phyloP scores from a whole-genome alignment of 53 echinoderm and acorn worm genomes.

The Hippasteria phrygiana region DNA sequence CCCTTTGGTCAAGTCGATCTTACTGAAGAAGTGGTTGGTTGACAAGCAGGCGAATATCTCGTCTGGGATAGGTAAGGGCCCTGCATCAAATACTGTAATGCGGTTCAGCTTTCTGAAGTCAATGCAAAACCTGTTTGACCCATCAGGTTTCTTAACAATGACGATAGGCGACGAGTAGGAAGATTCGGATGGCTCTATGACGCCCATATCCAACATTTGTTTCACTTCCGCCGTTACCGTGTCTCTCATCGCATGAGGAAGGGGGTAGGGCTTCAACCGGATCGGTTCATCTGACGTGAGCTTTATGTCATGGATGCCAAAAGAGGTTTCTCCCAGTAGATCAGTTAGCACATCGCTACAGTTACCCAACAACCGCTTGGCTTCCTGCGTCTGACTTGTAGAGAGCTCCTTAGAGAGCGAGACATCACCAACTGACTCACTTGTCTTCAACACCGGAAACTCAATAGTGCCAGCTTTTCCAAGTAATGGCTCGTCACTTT shows the following conservation, averaged over 20 bases:
- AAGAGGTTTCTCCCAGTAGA: slow-evolving; percentile 41
- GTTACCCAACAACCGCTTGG: not conserved
- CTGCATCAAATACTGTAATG: slow-evolving; percentile 42
- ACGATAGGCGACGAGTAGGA: slow-evolving; percentile 52
- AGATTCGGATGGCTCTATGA: slow-evolving; percentile 25
- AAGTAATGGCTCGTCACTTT: too few species aligned
- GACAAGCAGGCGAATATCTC: slow-evolving; percentile 47
- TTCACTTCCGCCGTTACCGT: slow-evolving; percentile 15
- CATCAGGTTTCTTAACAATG: slow-evolving; percentile 33
- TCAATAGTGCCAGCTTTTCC: not conserved
- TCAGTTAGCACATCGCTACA: slow-evolving; percentile 48
- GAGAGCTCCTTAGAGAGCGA: not conserved
- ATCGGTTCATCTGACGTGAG: slow-evolving; percentile 38
- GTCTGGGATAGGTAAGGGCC: slow-evolving; percentile 33
- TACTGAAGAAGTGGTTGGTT: slow-evolving; percentile 28
- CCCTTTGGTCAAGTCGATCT: slow-evolving; percentile 49
- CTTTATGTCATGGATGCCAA: slow-evolving; percentile 10
- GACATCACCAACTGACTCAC: not conserved
- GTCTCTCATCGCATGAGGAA: slow-evolving; percentile 35
- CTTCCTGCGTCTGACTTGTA: not conserved
- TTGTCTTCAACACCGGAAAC: not conserved
- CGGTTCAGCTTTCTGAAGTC: slow-evolving; percentile 27
- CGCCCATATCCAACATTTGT: slow-evolving; percentile 40
- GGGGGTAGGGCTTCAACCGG: slow-evolving; percentile 27
- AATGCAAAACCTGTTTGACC: not conserved